These are phyloP conservation scores for Drosophila lini DNA, from an alignment of 1,140 invertebrate genomes.

Conservation along the genomic window DNA sequence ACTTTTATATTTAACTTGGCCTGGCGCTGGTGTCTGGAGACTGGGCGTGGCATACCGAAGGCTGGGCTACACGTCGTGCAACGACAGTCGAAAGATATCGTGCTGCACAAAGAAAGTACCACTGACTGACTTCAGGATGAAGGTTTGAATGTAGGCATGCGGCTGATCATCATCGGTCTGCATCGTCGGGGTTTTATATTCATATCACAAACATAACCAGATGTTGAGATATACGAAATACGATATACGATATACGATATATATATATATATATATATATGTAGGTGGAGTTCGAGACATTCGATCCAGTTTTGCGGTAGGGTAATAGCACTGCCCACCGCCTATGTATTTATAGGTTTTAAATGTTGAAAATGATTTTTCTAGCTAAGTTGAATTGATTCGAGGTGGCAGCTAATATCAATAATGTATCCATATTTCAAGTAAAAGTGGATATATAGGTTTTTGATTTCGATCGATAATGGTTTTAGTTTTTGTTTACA, in stretches of 20 bases:
- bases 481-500: no score
- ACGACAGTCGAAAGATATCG: conserved; percentile 94
- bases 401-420: no score
- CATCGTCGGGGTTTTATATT: conserved; percentile 25
- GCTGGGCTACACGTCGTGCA: conserved; percentile 88
- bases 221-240: conserved; percentile 20
- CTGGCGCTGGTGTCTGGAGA: conserved; percentile 30
- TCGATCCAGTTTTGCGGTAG: conserved; percentile 10
- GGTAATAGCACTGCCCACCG: conserved; percentile 17
- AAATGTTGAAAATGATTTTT: not conserved
- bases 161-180: conserved; percentile 95
- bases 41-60: conserved; percentile 22
- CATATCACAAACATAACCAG: conserved; percentile 15
- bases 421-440: no score
- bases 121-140: conserved; percentile 94
- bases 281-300: conserved; percentile 2
- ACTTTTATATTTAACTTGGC: conserved; percentile 36
- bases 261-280: not conserved
- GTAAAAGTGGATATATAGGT: not conserved
- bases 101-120: conserved; percentile 95
- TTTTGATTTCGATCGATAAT: no score
- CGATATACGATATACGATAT: not conserved
- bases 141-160: conserved; percentile 95
- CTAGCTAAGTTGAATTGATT: not conserved
- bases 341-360: not conserved